These are phyloP conservation scores for Drosophila birchii DNA, from an alignment of 2,888 invertebrate genomes.

Conservation along the genomic window DNA sequence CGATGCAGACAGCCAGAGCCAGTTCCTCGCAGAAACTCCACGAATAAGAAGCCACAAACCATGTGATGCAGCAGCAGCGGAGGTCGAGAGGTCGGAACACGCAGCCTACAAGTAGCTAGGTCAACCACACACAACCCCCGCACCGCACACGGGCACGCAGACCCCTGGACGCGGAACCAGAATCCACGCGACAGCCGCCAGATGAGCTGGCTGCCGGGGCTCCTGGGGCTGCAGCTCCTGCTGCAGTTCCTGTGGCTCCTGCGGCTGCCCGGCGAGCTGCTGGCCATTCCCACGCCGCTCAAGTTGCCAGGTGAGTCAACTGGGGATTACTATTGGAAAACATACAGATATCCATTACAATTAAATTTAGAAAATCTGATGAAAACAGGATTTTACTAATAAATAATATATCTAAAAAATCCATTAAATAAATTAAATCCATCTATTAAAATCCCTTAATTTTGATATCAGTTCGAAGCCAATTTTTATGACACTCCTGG, in stretches of 20 bases:
- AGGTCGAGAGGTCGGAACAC: slow-evolving; percentile 69
- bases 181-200: slow-evolving; percentile 48
- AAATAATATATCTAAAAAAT: no score
- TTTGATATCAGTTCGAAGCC: not conserved
- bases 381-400: no score
- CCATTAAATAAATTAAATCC: no score
- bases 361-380: no score
- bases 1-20: slow-evolving; percentile 55
- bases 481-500: not conserved
- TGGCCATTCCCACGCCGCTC: slow-evolving; percentile 84
- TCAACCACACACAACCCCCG: slow-evolving; percentile 58
- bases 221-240: slow-evolving; percentile 82
- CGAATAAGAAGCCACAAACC: slow-evolving; percentile 62
- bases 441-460: no score
- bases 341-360: no score
- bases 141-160: slow-evolving; percentile 21
- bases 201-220: slow-evolving; percentile 84
- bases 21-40: slow-evolving; percentile 26
- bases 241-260: slow-evolving; percentile 83
- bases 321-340: not conserved
- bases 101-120: slow-evolving; percentile 77
- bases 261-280: slow-evolving; percentile 82
- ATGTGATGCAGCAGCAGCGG: slow-evolving; percentile 68
- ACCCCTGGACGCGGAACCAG: slow-evolving; percentile 6
- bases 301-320: slow-evolving; percentile 83